Percentiles rank a stretch among this genome's conserved stretches.
Evolutionary conservation across 2,113 vertebrate species (phyloP).

Genomic region (Sciurus niger): DNA sequence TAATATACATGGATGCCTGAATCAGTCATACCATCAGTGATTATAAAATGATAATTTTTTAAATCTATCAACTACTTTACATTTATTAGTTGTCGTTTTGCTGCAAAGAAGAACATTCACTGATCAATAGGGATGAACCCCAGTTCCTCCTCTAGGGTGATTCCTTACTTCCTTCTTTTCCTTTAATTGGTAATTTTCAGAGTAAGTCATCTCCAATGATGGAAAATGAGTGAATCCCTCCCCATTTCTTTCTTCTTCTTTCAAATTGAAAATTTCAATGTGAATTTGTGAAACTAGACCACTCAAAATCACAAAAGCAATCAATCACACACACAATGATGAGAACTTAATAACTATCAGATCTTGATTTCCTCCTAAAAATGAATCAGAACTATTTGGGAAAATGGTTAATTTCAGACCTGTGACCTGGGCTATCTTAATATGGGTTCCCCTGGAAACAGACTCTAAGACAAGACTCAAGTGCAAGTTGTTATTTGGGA

Average conservation of each 20-base stretch:
- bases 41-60: constrained; percentile 40
- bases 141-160: constrained; percentile 25
- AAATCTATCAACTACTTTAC: constrained; percentile 48
- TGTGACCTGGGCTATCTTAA: background rate
- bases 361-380: background rate
- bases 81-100: constrained; percentile 39
- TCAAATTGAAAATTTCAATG: background rate
- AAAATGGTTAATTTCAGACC: background rate
- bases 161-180: constrained; percentile 51
- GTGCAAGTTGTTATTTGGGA: background rate
- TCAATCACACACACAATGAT: background rate
- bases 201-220: constrained; percentile 23
- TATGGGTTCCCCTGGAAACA: background rate
- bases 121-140: constrained; percentile 42
- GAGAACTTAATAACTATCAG: background rate
- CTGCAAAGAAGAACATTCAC: constrained; percentile 19
- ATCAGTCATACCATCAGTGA: constrained; percentile 5
- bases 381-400: background rate
- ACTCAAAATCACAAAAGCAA: constrained; percentile 37
- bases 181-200: constrained; percentile 62
- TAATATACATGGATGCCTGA: background rate
- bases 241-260: background rate
- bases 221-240: background rate
- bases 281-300: constrained; percentile 54
- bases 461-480: background rate